A percentile compares a stretch with the other conserved stretches of the same genome.
Conservation (phyloP, 2,888 invertebrate species). For the Lasioglossum lativentre region DNA sequence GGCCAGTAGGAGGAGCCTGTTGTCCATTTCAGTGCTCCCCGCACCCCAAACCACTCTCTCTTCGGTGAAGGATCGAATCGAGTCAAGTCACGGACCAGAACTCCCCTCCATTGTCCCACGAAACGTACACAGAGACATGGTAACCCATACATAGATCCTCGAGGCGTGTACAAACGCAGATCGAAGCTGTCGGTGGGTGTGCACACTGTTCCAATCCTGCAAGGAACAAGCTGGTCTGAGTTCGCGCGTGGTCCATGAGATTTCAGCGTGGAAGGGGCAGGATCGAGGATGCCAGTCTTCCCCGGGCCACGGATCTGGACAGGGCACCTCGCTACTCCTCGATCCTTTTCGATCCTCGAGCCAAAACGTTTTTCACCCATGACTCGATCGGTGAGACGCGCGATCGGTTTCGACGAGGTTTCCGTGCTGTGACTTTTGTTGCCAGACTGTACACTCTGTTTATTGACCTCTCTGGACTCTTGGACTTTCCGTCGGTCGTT, state of each 20-base stretch:
- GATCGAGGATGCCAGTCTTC: slow-evolving; percentile 77
- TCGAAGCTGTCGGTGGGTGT: not conserved
- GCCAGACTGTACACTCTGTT: not conserved
- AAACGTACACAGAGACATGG: not conserved
- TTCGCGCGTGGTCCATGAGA: slow-evolving; percentile 47
- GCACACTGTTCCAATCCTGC: not conserved
- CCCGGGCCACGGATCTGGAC: slow-evolving; percentile 75
- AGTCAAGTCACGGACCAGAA: slow-evolving; percentile 36
- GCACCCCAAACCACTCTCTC: slow-evolving; percentile 25
- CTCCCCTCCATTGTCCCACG: slow-evolving; percentile 28
- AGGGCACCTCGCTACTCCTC: slow-evolving; percentile 56
- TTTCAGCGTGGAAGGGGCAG: slow-evolving; percentile 73
- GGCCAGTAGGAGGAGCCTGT: slow-evolving; percentile 38
- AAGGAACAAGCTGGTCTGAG: slow-evolving; percentile 14
- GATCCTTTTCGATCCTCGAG: slow-evolving; percentile 40
- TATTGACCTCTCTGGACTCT: not conserved
- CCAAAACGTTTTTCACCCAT: not conserved
- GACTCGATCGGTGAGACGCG: not conserved
- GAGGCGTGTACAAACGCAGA: not conserved
- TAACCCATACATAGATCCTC: not conserved
- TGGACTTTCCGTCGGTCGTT: slow-evolving; percentile 20
- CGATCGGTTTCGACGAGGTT: slow-evolving; percentile 2
- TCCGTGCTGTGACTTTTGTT: slow-evolving; percentile 38
- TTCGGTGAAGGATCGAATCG: slow-evolving; percentile 24
- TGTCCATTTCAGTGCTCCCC: slow-evolving; percentile 36